phyloP scores from a whole-genome alignment of 64 coral and sea anemone species.

The Pocillopora damicornis region DNA sequence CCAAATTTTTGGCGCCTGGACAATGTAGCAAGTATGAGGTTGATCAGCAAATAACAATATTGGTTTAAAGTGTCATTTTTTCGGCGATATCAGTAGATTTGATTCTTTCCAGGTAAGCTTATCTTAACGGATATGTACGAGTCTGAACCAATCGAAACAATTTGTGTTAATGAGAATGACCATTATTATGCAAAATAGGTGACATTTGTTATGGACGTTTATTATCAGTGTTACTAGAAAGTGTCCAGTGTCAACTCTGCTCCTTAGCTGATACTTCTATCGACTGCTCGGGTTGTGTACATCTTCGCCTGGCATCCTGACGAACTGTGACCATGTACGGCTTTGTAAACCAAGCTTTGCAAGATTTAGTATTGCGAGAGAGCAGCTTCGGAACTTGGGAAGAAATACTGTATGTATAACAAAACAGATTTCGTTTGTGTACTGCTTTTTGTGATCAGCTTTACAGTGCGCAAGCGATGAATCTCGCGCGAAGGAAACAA shows the following conservation, averaged over 20 bases:
- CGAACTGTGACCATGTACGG: slow-evolving; percentile 66
- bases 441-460: not conserved
- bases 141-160: not conserved
- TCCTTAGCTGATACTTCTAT: not conserved
- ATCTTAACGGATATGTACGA: not conserved
- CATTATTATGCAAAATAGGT: not conserved
- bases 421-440: not conserved
- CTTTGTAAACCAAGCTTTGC: slow-evolving; percentile 89
- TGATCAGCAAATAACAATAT: not conserved
- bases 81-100: not conserved
- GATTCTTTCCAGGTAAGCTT: not conserved
- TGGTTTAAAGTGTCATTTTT: not conserved
- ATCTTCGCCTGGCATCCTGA: not conserved
- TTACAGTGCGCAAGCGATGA: not conserved
- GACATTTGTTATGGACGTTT: not conserved
- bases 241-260: not conserved
- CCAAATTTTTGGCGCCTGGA: not conserved
- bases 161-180: not conserved
- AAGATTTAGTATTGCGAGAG: slow-evolving; percentile 80
- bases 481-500: not conserved
- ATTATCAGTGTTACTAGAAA: not conserved
- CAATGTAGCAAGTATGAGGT: too few relatives aligned
- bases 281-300: not conserved
- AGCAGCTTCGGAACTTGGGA: slow-evolving; percentile 82
- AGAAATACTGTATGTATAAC: slow-evolving; percentile 80